phyloP scores from a whole-genome alignment of 2,888 invertebrate genomes.

The Palloptera scutellata region DNA sequence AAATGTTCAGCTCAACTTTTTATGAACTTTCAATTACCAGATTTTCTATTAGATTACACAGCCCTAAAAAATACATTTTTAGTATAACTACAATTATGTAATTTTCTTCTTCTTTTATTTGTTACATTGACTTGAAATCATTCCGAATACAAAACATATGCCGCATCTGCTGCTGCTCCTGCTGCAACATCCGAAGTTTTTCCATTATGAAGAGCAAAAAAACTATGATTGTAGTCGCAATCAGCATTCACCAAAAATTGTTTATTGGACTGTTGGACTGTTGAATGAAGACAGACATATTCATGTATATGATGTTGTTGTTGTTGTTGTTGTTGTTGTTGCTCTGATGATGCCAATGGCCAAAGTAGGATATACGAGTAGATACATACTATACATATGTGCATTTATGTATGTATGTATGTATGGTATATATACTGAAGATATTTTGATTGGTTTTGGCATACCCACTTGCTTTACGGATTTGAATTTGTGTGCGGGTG shows the following conservation, averaged over 20 bases:
- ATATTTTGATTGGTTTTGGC: conserved; percentile 24
- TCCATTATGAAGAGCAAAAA: not conserved
- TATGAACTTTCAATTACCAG: no score
- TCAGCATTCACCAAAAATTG: conserved; percentile 23
- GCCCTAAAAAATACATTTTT: no score
- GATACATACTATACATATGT: no score
- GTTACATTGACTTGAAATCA: no score
- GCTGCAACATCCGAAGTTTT: not conserved
- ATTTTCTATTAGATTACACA: no score
- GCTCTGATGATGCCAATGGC: not conserved
- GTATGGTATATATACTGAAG: not conserved
- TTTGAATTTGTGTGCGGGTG: not conserved
- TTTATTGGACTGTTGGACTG: conserved; percentile 29
- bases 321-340: conserved; percentile 12
- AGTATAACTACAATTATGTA: no score
- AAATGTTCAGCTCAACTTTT: no score
- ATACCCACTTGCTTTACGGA: not conserved
- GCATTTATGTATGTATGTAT: no score
- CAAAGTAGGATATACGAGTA: not conserved
- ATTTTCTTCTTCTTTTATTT: no score
- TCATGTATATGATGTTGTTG: conserved; percentile 8
- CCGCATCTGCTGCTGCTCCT: not conserved
- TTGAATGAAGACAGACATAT: conserved; percentile 34
- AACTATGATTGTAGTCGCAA: conserved; percentile 9
- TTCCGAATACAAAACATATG: no score